phyloP scores from a whole-genome alignment of 2,797 vertebrate species.

The Rousettus madagascariensis region DNA sequence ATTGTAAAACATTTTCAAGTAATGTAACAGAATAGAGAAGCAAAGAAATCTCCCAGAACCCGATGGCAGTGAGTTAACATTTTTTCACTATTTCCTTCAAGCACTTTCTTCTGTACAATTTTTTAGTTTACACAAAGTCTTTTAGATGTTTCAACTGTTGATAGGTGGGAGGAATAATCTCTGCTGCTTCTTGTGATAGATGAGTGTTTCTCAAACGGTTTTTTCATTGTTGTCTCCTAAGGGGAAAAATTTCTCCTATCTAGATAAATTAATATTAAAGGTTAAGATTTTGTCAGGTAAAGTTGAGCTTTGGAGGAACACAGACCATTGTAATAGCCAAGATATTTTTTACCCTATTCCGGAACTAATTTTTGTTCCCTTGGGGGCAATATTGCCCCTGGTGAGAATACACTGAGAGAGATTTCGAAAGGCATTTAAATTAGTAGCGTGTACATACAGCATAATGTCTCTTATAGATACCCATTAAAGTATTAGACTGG shows the following conservation, averaged over 20 bases:
- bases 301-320: not conserved
- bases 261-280: slow-evolving; percentile 41
- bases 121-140: not conserved
- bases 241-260: not conserved
- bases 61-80: not conserved
- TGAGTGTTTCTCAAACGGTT: not conserved
- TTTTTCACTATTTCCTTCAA: not conserved
- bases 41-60: not conserved
- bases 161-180: not conserved
- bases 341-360: not conserved
- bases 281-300: not conserved
- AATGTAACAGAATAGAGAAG: not conserved
- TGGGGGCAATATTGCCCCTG: not conserved
- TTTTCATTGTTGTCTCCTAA: not conserved
- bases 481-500: not conserved
- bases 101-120: not conserved
- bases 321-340: not conserved
- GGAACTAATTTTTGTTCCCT: not conserved
- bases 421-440: slow-evolving; percentile 35
- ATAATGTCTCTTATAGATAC: not conserved
- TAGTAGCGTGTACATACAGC: not conserved
- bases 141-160: slow-evolving; percentile 17
- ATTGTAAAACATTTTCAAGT: slow-evolving; percentile 27
- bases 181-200: not conserved
- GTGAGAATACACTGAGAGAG: not conserved